Conservation (phyloP, 2,888 invertebrate genomes). For the Camptogramma bilineatum region DNA sequence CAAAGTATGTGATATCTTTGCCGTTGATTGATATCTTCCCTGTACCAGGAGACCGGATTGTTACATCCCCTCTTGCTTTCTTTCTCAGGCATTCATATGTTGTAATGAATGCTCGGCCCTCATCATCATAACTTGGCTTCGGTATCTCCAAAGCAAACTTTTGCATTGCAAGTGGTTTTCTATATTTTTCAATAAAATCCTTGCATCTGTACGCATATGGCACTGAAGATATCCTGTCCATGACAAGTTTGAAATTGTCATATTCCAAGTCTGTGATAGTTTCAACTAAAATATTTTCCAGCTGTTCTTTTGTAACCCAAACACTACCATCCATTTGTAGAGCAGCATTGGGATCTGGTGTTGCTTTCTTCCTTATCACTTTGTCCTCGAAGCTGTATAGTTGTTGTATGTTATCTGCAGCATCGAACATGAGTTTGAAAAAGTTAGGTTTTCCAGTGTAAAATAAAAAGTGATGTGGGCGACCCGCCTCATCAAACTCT, state of each 20-base stretch:
- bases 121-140: conserved; percentile 88
- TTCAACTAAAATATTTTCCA: conserved; percentile 89
- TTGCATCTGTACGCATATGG: conserved; percentile 89
- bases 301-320: conserved; percentile 88
- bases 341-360: conserved; percentile 85
- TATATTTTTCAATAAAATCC: conserved; percentile 90
- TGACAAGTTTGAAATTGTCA: conserved; percentile 88
- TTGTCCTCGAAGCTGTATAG: conserved; percentile 89
- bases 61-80: conserved; percentile 90
- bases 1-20: conserved; percentile 91
- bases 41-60: conserved; percentile 92
- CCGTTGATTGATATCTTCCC: conserved; percentile 94
- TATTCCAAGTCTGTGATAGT: conserved; percentile 88
- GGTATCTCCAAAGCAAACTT: conserved; percentile 87
- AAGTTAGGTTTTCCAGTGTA: conserved; percentile 96
- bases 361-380: conserved; percentile 86
- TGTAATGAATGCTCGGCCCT: conserved; percentile 90
- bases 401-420: conserved; percentile 88
- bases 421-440: conserved; percentile 92
- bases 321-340: conserved; percentile 70
- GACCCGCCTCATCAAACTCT: conserved; percentile 95
- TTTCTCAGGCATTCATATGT: conserved; percentile 91
- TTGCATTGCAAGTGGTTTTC: conserved; percentile 86
- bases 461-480: conserved; percentile 96
- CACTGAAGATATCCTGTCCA: conserved; percentile 89